Evolutionary conservation across 2,888 invertebrate species (phyloP), one percentile per base, ranked within the genome.

Genomic region (Aleiodes testaceus): DNA sequence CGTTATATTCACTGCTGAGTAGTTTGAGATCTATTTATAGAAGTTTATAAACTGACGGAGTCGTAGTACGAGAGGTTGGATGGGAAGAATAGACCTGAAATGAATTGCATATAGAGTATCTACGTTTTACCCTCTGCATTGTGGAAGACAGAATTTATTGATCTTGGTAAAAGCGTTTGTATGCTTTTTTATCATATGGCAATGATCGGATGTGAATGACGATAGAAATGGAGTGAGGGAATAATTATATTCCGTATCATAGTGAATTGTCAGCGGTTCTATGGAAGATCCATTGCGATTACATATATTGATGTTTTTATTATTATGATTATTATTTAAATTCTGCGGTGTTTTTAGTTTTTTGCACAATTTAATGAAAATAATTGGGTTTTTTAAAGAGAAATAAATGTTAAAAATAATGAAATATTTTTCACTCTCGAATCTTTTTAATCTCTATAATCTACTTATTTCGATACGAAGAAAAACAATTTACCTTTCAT

Each of bases 21-120:
- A 12, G 26, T 22, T 26, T 26, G 16, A 49, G 14, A 2, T 55
- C 55, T 55, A 55, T 55, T 30, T 30, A 55, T 36, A 36, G 55
- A 55, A 36, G 36, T 30, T 55, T 55, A 55, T 55, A 55, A 55
- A 55, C 55, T n/a, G 55, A 9, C 49, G 7, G n/a, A 16, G n/a
- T 7, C 7, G 22, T 50, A 50, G 7, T 22, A n/a, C n/a, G 36
- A 55, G 30, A 55, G 55, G 55, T 55, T n/a, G 52, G 2, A 12
- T 55, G 30, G n/a, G 36, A 16, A 30, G 30, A 55, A 55, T 55
- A 36, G 30, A 22, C 14, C 30, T 55, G 26, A 9, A 55, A 55
- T 55, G 30, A 55, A 55, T 30, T 16, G 36, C 30, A 55, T 26
- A 52, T 52, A 22, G 52, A 20, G 22, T 52, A 55, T 55, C 36